Conservation (phyloP, 2,888 invertebrate species). For the Troides helena region DNA sequence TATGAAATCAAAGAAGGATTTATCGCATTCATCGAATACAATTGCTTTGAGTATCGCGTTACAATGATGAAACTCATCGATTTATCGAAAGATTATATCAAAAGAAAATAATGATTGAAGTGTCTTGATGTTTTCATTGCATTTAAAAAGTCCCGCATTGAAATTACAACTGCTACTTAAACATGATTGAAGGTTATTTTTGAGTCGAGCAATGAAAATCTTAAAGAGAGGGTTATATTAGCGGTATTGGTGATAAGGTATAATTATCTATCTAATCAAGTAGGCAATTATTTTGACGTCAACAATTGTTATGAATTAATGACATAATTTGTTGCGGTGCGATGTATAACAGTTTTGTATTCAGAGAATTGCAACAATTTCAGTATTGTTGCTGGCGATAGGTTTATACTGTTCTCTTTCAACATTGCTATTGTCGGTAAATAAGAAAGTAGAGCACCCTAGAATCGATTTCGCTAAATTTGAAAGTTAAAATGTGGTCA, state of each 20-base stretch:
- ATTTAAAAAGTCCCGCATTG: background rate
- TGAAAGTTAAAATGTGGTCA: too few species aligned
- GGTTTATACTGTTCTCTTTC: conserved; percentile 12
- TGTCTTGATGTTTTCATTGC: conserved; percentile 11
- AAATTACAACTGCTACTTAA: conserved; percentile 11
- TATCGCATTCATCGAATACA: conserved; percentile 21
- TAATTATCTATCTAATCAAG: conserved; percentile 23
- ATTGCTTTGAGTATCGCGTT: conserved; percentile 8
- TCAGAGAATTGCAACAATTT: conserved; percentile 1
- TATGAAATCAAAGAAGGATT: conserved; percentile 17
- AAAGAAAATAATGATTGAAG: conserved; percentile 16
- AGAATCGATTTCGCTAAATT: background rate
- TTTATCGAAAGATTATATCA: conserved; percentile 18
- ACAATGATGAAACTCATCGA: conserved; percentile 10
- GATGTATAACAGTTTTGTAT: conserved; percentile 5
- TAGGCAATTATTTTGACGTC: conserved; percentile 8
- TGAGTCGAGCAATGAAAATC: conserved; percentile 24
- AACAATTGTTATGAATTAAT: background rate
- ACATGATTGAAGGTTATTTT: conserved; percentile 17
- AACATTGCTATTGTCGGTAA: conserved; percentile 9
- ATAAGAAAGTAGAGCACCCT: conserved; percentile 22
- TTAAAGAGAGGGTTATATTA: conserved; percentile 2
- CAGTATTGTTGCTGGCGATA: background rate
- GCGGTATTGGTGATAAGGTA: conserved; percentile 17
- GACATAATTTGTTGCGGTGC: conserved; percentile 5